Evolutionary conservation across 2,888 invertebrate species (phyloP).

Genomic region (Octonoba sinensis): DNA sequence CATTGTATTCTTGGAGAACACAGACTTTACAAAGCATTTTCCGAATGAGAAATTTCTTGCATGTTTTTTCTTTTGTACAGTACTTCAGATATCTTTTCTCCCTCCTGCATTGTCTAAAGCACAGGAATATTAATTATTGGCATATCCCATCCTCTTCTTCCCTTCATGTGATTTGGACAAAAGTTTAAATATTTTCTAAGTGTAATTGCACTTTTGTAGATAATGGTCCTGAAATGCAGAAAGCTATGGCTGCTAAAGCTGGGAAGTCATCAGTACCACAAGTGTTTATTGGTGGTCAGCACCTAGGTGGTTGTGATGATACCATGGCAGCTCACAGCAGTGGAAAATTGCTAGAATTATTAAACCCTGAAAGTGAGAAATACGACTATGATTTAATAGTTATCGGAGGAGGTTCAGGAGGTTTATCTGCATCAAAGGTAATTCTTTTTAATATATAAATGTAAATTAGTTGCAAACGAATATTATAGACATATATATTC

Average conservation of each 20-base stretch:
- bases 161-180: too few relatives aligned
- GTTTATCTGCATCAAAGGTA: slow-evolving; percentile 94
- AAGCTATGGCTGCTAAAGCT: slow-evolving; percentile 71
- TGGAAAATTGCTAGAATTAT: slow-evolving; percentile 68
- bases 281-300: slow-evolving; percentile 73
- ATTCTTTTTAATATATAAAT: background rate
- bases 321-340: slow-evolving; percentile 71
- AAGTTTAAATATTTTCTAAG: background rate
- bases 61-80: too few relatives aligned
- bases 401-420: slow-evolving; percentile 96
- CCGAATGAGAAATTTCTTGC: too few relatives aligned
- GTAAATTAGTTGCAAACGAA: too few relatives aligned
- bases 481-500: too few relatives aligned
- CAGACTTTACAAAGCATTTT: too few relatives aligned
- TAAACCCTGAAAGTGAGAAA: slow-evolving; percentile 73
- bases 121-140: too few relatives aligned
- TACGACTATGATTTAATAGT: slow-evolving; percentile 93
- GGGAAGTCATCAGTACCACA: slow-evolving; percentile 75
- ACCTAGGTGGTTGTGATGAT: slow-evolving; percentile 74
- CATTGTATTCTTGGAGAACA: too few relatives aligned
- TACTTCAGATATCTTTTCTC: too few relatives aligned
- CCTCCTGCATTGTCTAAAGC: too few relatives aligned
- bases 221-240: slow-evolving; percentile 72
- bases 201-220: slow-evolving; percentile 24
- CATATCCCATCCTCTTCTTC: too few relatives aligned